Conservation (phyloP, 2,888 invertebrate species). For the Pristionchus arcanus region DNA sequence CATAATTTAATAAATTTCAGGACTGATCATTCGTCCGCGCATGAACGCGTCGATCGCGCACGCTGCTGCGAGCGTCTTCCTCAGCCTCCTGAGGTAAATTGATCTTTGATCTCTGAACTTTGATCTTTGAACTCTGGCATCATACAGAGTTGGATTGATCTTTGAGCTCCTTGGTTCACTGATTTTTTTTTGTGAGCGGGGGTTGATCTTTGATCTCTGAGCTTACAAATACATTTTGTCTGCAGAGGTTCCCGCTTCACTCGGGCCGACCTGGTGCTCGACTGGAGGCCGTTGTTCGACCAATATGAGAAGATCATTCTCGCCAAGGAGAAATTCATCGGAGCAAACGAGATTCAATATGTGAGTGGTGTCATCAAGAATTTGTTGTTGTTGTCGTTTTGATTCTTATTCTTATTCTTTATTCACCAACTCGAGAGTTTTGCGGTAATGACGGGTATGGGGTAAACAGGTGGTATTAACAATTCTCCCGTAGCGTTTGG, state of each 20-base stretch:
- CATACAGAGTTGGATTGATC: too few species aligned
- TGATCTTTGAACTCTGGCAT: background rate
- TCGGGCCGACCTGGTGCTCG: constrained; percentile 59
- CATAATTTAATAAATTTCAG: background rate
- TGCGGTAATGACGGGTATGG: too few species aligned
- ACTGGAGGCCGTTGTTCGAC: constrained; percentile 63
- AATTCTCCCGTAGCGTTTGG: too few species aligned
- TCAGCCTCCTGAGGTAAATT: constrained; percentile 47
- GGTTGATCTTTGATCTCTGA: background rate
- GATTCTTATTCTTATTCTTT: too few species aligned
- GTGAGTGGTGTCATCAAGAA: background rate
- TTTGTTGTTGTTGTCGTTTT: too few species aligned
- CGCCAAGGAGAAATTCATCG: constrained; percentile 23
- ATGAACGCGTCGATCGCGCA: constrained; percentile 49
- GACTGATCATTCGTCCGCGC: constrained; percentile 12
- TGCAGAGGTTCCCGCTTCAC: constrained; percentile 56
- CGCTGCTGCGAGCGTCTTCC: constrained; percentile 51
- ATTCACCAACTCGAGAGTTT: too few species aligned
- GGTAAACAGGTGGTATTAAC: too few species aligned
- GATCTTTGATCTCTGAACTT: background rate
- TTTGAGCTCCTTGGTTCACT: too few species aligned
- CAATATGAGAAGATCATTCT: constrained; percentile 34
- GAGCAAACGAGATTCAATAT: background rate
- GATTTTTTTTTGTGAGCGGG: background rate
- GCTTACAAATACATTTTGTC: background rate